Percentiles rank a stretch among this genome's conserved stretches.
Evolutionary conservation across 2,888 invertebrate genomes (phyloP).

Genomic region (Diachrysia chrysitis): DNA sequence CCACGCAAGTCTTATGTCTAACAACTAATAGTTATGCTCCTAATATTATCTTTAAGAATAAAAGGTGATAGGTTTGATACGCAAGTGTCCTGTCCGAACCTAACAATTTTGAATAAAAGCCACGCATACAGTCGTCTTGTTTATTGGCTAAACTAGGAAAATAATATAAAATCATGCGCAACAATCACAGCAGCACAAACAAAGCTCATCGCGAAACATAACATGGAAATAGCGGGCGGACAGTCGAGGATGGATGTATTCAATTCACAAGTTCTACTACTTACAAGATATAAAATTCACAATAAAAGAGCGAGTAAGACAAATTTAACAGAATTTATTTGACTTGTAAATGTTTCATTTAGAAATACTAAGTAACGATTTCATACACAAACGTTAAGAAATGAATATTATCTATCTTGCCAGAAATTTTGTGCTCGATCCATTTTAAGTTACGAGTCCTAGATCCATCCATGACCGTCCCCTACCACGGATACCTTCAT

Average conservation of each 20-base stretch:
- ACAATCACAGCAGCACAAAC: constrained; percentile 81
- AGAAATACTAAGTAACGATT: no score
- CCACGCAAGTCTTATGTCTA: constrained; percentile 17
- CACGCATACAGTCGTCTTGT: constrained; percentile 62
- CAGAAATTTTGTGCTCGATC: no score
- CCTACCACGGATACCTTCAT: constrained; percentile 91
- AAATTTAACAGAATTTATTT: no score
- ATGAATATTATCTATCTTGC: no score
- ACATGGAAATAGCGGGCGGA: constrained; percentile 36
- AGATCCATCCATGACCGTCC: constrained; percentile 72
- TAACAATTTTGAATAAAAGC: constrained; percentile 70
- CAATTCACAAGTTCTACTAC: no score
- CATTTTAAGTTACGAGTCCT: not conserved
- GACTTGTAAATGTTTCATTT: no score
- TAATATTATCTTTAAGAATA: constrained; percentile 48
- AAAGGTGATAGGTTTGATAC: constrained; percentile 85
- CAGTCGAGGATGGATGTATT: constrained; percentile 59
- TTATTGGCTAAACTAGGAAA: constrained; percentile 70
- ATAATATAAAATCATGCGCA: constrained; percentile 62
- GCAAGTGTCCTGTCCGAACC: constrained; percentile 57
- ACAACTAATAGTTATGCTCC: constrained; percentile 48
- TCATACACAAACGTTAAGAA: no score
- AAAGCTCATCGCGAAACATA: constrained; percentile 75
- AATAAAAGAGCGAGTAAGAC: no score
- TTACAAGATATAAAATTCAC: no score